phyloP scores from a whole-genome alignment of 2,113 vertebrate species.

The Bostrychus sinensis region DNA sequence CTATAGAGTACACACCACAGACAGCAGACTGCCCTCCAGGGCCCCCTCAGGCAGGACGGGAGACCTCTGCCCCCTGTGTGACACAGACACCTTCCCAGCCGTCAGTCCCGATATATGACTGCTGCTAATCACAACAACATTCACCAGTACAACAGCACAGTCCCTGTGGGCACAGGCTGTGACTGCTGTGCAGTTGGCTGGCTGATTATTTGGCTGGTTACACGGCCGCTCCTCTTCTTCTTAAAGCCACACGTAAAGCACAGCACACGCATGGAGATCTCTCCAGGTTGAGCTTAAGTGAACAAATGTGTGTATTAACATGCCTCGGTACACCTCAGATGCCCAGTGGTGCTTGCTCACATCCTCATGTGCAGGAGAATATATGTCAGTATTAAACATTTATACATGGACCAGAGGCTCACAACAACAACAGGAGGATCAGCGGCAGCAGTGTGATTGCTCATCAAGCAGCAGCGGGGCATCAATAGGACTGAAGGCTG shows the following conservation, averaged over 20 bases:
- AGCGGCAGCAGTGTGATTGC: constrained; percentile 48
- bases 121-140: constrained; percentile 55
- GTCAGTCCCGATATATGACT: constrained; percentile 25
- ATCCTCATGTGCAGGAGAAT: constrained; percentile 3
- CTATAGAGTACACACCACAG: not conserved
- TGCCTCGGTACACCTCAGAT: not conserved
- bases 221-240: constrained; percentile 6
- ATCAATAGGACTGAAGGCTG: constrained; percentile 58
- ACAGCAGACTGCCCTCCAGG: constrained; percentile 5
- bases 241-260: constrained; percentile 1
- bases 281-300: not conserved
- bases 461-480: constrained; percentile 60
- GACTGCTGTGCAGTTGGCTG: constrained; percentile 27
- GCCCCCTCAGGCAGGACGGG: constrained; percentile 9
- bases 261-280: constrained; percentile 18
- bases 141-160: constrained; percentile 39
- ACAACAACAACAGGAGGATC: constrained; percentile 43
- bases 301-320: constrained; percentile 14
- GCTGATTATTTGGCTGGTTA: constrained; percentile 36
- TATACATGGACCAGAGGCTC: constrained; percentile 1
- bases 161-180: constrained; percentile 33
- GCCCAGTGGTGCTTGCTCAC: not conserved
- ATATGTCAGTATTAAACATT: constrained; percentile 2
- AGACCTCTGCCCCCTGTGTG: constrained; percentile 21
- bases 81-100: constrained; percentile 27